Evolutionary conservation across 2,888 invertebrate genomes (phyloP).

Genomic region (Congeria kusceri): DNA sequence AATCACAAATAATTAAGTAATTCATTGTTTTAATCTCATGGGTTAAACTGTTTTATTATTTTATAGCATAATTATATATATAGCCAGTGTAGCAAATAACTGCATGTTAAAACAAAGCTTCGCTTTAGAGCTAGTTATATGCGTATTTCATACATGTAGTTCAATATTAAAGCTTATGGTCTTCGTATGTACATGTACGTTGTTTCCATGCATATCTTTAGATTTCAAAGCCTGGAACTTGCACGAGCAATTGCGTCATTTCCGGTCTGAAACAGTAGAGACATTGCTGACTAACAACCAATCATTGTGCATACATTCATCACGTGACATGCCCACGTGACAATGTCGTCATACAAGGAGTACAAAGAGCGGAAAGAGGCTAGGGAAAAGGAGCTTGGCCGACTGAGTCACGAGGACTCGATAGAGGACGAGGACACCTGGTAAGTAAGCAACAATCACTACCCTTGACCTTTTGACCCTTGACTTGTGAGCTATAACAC

Average conservation of each 20-base stretch:
- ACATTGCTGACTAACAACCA: slow-evolving; percentile 46
- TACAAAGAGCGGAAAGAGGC: slow-evolving; percentile 50
- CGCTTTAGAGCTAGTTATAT: too few relatives aligned
- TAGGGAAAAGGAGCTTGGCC: slow-evolving; percentile 39
- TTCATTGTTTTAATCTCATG: too few relatives aligned
- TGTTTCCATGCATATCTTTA: slow-evolving; percentile 2
- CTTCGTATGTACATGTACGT: background rate
- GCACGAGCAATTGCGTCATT: slow-evolving; percentile 37
- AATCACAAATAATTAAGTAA: too few relatives aligned
- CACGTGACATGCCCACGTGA: slow-evolving; percentile 47
- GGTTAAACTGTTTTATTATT: too few relatives aligned
- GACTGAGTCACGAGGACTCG: slow-evolving; percentile 30
- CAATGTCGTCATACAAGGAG: slow-evolving; percentile 49
- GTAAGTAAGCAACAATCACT: slow-evolving; percentile 28
- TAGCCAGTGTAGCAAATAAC: too few relatives aligned
- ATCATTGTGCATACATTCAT: slow-evolving; percentile 44
- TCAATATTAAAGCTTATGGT: background rate
- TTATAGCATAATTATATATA: too few relatives aligned
- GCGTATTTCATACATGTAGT: background rate
- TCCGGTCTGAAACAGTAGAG: slow-evolving; percentile 48
- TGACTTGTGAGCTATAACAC: slow-evolving; percentile 5
- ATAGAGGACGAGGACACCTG: slow-evolving; percentile 33
- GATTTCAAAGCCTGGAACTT: background rate
- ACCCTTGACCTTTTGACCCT: slow-evolving; percentile 16
- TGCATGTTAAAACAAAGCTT: too few relatives aligned